Evolutionary conservation across 2,113 vertebrate genomes (phyloP), one percentile per base, ranked within the genome.

Genomic region (Choloepus hoffmanni): DNA sequence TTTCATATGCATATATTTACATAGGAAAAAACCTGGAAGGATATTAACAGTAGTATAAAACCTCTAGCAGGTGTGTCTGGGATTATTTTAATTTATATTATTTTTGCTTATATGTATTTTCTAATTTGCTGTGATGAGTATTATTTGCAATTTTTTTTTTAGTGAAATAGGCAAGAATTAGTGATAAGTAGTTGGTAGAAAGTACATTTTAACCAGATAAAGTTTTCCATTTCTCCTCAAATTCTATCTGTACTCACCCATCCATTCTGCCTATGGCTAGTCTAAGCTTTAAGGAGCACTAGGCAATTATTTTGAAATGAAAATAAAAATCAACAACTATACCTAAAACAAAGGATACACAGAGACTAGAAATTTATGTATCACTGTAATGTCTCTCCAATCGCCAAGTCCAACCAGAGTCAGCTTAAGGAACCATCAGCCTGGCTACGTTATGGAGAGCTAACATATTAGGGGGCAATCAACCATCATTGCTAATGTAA

Each of bases 71-170:
- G 23, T 84, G 4, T 77, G 19, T 84, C 70, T 11, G 50, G 13
- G 40, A 84, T 84, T 95, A 95, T 67, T 88, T 95, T 84, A 68
- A 58, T 82, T 92, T 95, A 83, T 76, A 83, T 77, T 77, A 76
- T n/a, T 76, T 74, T 95, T 82, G 48, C 24, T 88, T 67, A 88
- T 68, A 58, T 95, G 40, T 76, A 53, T n/a, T 84, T 68, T 77
- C 50, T 92, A 68, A 43, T 92, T 89, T 88, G 82, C 10, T 43
- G 55, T 84, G 18, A 68, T 83, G 50, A 83, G 15, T 83, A 89
- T 62, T 70, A 50, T 16, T 76, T 89, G 5, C 40, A 92, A 50
- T 50, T 76, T 89, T 8, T 89, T 8, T 88, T 73, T 73, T 15
- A 65, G 45, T n/a, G 83, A 84, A 87, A 4, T 74, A 72, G 76